phyloP scores from a whole-genome alignment of 2,888 invertebrate genomes.

The Agrypnus murinus region DNA sequence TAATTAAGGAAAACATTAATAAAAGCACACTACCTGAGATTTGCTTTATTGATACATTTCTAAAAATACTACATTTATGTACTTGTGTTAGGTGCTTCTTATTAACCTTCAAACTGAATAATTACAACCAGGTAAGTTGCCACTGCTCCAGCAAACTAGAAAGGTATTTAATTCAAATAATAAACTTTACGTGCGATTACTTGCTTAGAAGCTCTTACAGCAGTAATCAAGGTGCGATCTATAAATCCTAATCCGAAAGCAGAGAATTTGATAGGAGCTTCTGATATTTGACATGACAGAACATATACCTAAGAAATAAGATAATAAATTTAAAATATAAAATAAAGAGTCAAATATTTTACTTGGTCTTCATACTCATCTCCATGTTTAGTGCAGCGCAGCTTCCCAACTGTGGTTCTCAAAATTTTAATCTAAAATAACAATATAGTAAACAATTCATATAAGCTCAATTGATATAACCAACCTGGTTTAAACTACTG shows the following conservation, averaged over 20 bases:
- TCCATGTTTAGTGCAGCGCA: not conserved
- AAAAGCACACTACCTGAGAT: no score
- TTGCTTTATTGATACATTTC: not conserved
- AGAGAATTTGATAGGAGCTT: not conserved
- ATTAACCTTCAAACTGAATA: constrained; percentile 8
- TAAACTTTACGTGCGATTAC: no score
- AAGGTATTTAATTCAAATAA: not conserved
- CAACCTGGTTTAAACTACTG: not conserved
- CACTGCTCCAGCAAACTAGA: constrained; percentile 17
- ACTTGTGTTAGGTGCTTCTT: no score
- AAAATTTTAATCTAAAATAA: not conserved
- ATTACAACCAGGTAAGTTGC: constrained; percentile 14
- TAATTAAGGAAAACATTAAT: no score
- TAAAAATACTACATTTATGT: not conserved
- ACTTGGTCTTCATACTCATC: not conserved
- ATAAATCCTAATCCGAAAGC: constrained; percentile 13
- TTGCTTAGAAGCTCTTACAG: no score
- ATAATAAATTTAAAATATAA: no score
- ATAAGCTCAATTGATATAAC: not conserved
- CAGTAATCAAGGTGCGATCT: constrained; percentile 10
- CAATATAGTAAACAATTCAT: not conserved
- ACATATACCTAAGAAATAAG: not conserved
- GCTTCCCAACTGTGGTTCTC: not conserved
- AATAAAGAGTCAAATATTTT: no score
- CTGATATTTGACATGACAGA: not conserved